Evolutionary conservation across 2,888 invertebrate species (phyloP).

Genomic region (Onthophagus sagittarius): DNA sequence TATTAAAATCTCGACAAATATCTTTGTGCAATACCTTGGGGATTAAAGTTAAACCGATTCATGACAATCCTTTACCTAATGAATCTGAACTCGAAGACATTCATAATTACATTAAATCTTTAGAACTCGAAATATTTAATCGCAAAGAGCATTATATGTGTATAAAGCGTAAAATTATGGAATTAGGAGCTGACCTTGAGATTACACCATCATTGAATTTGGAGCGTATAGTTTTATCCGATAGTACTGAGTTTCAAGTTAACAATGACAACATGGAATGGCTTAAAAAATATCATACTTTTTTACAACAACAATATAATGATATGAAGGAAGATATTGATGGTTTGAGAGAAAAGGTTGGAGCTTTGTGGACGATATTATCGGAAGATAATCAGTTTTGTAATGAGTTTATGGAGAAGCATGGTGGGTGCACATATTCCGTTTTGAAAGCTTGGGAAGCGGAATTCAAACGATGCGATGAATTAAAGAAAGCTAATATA

Average conservation of each 20-base stretch:
- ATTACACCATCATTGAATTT: constrained; percentile 45
- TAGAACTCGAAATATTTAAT: constrained; percentile 59
- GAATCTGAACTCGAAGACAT: constrained; percentile 59
- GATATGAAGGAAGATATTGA: constrained; percentile 57
- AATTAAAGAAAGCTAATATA: constrained; percentile 68
- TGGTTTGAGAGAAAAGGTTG: constrained; percentile 59
- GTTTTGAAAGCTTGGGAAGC: constrained; percentile 58
- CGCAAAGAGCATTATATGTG: constrained; percentile 47
- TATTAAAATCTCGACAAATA: constrained; percentile 53
- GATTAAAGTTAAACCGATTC: constrained; percentile 50
- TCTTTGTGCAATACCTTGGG: constrained; percentile 56
- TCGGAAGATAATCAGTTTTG: constrained; percentile 63
- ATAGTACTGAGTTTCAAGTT: constrained; percentile 54
- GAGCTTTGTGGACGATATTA: constrained; percentile 70
- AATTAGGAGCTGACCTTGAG: constrained; percentile 45
- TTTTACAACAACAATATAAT: constrained; percentile 56
- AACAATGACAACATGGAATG: constrained; percentile 61
- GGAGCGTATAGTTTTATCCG: constrained; percentile 49
- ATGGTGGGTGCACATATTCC: constrained; percentile 57
- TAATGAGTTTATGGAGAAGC: constrained; percentile 59
- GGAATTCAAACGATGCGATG: constrained; percentile 72
- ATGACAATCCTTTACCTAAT: constrained; percentile 57
- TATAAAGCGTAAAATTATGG: constrained; percentile 45
- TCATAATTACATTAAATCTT: constrained; percentile 54
- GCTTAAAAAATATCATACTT: constrained; percentile 56